phyloP scores from a whole-genome alignment of 1,140 invertebrate species.

The Anoplolepis gracilipes region DNA sequence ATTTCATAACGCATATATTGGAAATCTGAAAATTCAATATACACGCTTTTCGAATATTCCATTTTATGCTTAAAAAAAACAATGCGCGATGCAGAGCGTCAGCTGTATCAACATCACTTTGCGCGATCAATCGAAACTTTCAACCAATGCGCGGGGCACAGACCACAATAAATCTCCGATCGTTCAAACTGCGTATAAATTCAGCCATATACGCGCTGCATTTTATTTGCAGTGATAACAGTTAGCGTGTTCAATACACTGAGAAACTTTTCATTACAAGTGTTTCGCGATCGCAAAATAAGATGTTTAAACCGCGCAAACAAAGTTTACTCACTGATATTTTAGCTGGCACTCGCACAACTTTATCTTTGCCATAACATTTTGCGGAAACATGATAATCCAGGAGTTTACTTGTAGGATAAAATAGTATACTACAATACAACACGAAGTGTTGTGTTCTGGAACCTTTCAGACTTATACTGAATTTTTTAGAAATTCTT shows the following conservation, averaged over 20 bases:
- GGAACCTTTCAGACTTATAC: conserved; percentile 6
- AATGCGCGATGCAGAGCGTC: conserved; percentile 32
- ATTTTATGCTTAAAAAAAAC: conserved; percentile 51
- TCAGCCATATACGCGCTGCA: conserved; percentile 18
- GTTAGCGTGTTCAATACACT: background rate
- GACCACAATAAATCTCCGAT: conserved; percentile 38
- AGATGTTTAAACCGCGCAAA: conserved; percentile 15
- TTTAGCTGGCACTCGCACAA: background rate
- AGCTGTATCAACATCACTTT: conserved; percentile 60
- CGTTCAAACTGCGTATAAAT: conserved; percentile 38
- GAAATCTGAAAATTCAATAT: conserved; percentile 14
- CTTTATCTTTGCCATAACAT: conserved; percentile 30
- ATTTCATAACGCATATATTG: background rate
- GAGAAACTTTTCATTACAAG: conserved; percentile 1
- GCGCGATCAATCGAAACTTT: conserved; percentile 52
- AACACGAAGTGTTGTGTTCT: background rate
- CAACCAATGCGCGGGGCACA: background rate
- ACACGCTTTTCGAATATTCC: conserved; percentile 24
- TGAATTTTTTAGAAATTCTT: background rate
- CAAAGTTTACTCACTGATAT: conserved; percentile 34
- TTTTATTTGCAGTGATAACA: conserved; percentile 45
- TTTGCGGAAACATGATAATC: conserved; percentile 19
- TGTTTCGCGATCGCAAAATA: conserved; percentile 21
- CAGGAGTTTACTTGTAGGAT: conserved; percentile 14
- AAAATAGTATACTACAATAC: background rate